Conservation (phyloP, 2,888 invertebrate species). For the Drosophila seclusa region DNA sequence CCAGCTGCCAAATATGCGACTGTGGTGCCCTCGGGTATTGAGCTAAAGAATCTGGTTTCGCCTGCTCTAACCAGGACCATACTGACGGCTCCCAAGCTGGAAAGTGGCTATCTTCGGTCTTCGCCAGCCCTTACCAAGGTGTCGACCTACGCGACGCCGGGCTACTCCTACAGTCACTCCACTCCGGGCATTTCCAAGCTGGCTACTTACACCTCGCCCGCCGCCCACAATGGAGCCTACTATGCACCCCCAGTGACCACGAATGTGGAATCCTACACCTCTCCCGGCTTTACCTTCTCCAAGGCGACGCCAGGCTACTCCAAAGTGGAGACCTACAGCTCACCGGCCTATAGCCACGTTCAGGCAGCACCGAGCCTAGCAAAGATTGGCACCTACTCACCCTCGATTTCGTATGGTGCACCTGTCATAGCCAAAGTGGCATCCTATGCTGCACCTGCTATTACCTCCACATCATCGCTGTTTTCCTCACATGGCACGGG, state of each 20-base stretch:
- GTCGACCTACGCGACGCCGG: conserved; percentile 73
- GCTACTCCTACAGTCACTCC: conserved; percentile 75
- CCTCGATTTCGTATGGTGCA: conserved; percentile 66
- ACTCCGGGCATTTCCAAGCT: conserved; percentile 70
- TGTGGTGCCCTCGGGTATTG: conserved; percentile 86
- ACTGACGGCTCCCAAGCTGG: conserved; percentile 47
- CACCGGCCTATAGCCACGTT: conserved; percentile 68
- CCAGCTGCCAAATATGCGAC: conserved; percentile 84
- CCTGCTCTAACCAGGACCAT: conserved; percentile 81
- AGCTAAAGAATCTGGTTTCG: conserved; percentile 86
- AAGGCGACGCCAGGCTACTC: conserved; percentile 72
- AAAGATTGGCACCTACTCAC: conserved; percentile 80
- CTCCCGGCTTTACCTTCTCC: conserved; percentile 86
- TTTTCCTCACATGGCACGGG: conserved; percentile 49
- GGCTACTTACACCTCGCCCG: conserved; percentile 63
- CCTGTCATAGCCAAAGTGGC: conserved; percentile 66
- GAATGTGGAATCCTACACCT: conserved; percentile 80
- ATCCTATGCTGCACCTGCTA: conserved; percentile 47
- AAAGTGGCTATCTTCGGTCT: conserved; percentile 44
- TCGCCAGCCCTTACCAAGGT: conserved; percentile 53
- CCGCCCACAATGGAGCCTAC: conserved; percentile 48
- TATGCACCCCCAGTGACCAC: conserved; percentile 83
- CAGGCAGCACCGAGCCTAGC: conserved; percentile 54
- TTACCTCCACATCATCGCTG: conserved; percentile 59
- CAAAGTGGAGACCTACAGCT: conserved; percentile 74